phyloP scores from a whole-genome alignment of 1,140 invertebrate genomes.

The Trachelipus rathkii region DNA sequence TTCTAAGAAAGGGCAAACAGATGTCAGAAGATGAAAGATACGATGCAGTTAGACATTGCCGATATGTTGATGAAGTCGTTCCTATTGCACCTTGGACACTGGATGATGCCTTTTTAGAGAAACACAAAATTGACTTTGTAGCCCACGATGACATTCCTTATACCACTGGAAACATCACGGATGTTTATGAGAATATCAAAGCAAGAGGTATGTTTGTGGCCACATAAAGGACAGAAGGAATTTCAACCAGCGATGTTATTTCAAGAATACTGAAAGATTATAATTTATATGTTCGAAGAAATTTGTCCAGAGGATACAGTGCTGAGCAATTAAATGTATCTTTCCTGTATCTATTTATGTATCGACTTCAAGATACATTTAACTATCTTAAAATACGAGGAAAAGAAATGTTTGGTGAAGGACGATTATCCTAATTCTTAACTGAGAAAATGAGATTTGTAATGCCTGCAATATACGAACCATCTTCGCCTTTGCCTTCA shows the following conservation, averaged over 20 bases:
- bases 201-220: slow-evolving; percentile 91
- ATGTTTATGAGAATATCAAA: slow-evolving; percentile 89
- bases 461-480: no score
- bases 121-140: slow-evolving; percentile 98
- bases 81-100: slow-evolving; percentile 92
- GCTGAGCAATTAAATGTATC: slow-evolving; percentile 98
- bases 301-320: slow-evolving; percentile 92
- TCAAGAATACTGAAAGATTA: slow-evolving; percentile 97
- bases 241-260: slow-evolving; percentile 98
- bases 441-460: no score
- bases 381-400: slow-evolving; percentile 44
- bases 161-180: slow-evolving; percentile 70
- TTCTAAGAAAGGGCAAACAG: slow-evolving; percentile 89
- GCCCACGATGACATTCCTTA: slow-evolving; percentile 99
- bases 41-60: slow-evolving; percentile 93
- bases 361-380: slow-evolving; percentile 42
- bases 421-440: no score
- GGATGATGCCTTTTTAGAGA: slow-evolving; percentile 81
- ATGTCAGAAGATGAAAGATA: slow-evolving; percentile 95
- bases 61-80: slow-evolving; percentile 98
- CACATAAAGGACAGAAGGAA: slow-evolving; percentile 88
- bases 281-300: slow-evolving; percentile 94
- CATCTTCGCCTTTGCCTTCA: no score
- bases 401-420: slow-evolving; percentile 42
- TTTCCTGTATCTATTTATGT: slow-evolving; percentile 73